Conservation (phyloP, 2,888 invertebrate species). For the Dynastes hyllus region DNA sequence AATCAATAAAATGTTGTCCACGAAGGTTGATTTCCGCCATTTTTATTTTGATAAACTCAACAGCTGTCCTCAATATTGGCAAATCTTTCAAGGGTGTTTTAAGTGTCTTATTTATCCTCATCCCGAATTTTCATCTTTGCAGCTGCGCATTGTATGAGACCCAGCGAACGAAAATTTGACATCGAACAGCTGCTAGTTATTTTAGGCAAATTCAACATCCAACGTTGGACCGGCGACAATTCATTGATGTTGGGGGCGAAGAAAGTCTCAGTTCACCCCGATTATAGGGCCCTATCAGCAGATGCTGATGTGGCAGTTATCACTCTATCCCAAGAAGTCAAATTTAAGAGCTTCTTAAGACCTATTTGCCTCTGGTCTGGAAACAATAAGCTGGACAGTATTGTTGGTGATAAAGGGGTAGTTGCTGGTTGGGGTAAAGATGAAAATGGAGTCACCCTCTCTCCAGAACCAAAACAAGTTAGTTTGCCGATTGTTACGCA, state of each 20-base stretch:
- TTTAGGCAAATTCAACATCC: slow-evolving; percentile 63
- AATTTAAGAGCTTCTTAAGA: slow-evolving; percentile 74
- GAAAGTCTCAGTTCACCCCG: slow-evolving; percentile 73
- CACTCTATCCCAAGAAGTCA: slow-evolving; percentile 71
- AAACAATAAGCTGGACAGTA: slow-evolving; percentile 65
- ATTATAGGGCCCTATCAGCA: slow-evolving; percentile 74
- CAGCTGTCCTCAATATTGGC: too few species aligned
- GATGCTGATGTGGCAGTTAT: slow-evolving; percentile 76
- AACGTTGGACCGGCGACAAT: slow-evolving; percentile 62
- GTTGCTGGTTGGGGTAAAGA: slow-evolving; percentile 78
- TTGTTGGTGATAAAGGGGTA: slow-evolving; percentile 68
- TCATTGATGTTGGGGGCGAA: slow-evolving; percentile 68
- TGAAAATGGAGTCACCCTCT: slow-evolving; percentile 69
- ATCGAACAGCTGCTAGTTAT: slow-evolving; percentile 64
- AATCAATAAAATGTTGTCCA: too few species aligned
- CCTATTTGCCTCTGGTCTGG: slow-evolving; percentile 79
- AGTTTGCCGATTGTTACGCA: slow-evolving; percentile 74
- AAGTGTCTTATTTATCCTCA: too few species aligned
- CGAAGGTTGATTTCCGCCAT: too few species aligned
- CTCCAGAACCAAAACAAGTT: slow-evolving; percentile 73
- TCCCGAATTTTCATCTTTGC: background rate
- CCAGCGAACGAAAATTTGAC: slow-evolving; percentile 56
- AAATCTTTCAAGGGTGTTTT: too few species aligned
- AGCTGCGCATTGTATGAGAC: slow-evolving; percentile 67
- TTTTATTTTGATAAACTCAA: too few species aligned